Conservation (phyloP, 2,888 invertebrate species). For the Cryptus viduatorius region DNA sequence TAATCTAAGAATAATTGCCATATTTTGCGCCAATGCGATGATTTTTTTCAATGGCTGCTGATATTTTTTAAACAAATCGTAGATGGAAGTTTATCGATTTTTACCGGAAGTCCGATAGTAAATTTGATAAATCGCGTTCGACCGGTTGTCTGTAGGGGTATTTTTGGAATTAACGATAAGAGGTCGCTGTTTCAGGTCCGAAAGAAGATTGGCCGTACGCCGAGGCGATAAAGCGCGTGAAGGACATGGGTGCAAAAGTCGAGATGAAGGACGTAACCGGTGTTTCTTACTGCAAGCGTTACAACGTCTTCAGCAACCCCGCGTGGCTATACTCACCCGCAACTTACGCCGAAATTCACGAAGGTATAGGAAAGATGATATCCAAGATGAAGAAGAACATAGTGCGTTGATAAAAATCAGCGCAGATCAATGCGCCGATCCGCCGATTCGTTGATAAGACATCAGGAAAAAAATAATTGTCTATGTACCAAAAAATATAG, state of each 20-base stretch:
- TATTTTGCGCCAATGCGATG: no score
- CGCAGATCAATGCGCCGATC: background rate
- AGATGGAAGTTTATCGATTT: background rate
- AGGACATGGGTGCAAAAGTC: constrained; percentile 85
- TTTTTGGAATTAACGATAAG: background rate
- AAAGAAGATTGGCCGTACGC: constrained; percentile 85
- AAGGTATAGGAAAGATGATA: constrained; percentile 86
- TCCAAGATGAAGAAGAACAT: constrained; percentile 72
- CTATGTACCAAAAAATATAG: constrained; percentile 69
- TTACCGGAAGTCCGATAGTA: background rate
- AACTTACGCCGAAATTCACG: constrained; percentile 85
- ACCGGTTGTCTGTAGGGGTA: no score
- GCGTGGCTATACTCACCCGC: constrained; percentile 86
- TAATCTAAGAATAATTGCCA: no score
- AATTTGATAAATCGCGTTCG: background rate
- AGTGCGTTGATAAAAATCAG: constrained; percentile 23
- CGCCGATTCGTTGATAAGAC: no score
- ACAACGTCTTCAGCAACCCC: constrained; percentile 86
- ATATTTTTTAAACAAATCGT: background rate
- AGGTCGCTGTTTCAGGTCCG: constrained; percentile 75
- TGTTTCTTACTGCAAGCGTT: constrained; percentile 84
- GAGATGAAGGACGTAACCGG: constrained; percentile 83
- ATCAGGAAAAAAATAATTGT: constrained; percentile 21
- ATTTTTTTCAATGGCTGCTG: no score
- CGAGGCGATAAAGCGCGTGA: constrained; percentile 85